These are phyloP conservation scores for Ectobius pallidus DNA, from an alignment of 2,888 invertebrate genomes.

Conservation along the genomic window DNA sequence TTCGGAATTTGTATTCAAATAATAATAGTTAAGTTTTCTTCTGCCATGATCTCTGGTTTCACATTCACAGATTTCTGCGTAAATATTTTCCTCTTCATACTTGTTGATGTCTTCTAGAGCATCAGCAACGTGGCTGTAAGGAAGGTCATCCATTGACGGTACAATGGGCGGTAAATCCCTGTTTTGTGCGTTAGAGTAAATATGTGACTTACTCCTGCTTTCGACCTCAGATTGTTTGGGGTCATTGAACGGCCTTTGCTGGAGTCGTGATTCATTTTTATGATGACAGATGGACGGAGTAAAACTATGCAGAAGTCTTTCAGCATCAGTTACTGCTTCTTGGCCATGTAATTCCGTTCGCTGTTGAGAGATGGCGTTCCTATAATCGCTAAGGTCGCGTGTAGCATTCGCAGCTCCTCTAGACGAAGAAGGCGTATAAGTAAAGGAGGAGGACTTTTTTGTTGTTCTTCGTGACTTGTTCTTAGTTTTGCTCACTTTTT, in stretches of 20 bases:
- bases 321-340: background rate
- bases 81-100: constrained; percentile 65
- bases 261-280: constrained; percentile 17
- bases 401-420: constrained; percentile 38
- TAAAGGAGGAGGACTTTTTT: constrained; percentile 56
- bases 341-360: background rate
- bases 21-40: background rate
- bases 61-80: constrained; percentile 68
- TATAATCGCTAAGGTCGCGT: constrained; percentile 9
- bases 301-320: background rate
- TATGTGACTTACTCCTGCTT: background rate
- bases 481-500: constrained; percentile 40
- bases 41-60: background rate
- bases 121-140: constrained; percentile 73
- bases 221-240: constrained; percentile 27
- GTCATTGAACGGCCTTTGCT: constrained; percentile 1
- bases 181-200: constrained; percentile 59
- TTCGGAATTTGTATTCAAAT: constrained; percentile 1
- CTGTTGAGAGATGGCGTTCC: background rate
- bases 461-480: constrained; percentile 53
- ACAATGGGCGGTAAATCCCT: constrained; percentile 60
- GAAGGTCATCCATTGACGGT: constrained; percentile 62
- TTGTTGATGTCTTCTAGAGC: constrained; percentile 56
- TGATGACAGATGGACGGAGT: constrained; percentile 12
- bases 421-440: constrained; percentile 49